phyloP scores from a whole-genome alignment of 2,797 vertebrate genomes.

The Peromyscus eremicus region DNA sequence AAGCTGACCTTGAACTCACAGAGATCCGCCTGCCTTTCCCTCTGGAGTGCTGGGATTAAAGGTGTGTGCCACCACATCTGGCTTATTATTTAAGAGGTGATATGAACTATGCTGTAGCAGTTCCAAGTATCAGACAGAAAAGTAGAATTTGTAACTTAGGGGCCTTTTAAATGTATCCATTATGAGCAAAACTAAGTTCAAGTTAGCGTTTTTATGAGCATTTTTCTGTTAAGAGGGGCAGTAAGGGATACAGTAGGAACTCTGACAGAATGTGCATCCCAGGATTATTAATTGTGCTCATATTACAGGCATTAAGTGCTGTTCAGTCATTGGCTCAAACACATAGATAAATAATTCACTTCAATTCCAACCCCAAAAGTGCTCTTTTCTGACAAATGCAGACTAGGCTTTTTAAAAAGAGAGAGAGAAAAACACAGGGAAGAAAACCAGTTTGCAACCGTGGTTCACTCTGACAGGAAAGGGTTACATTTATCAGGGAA shows the following conservation, averaged over 20 bases:
- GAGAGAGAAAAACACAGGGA: background rate
- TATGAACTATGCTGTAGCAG: background rate
- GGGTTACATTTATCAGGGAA: background rate
- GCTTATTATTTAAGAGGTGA: background rate
- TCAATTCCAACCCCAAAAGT: background rate
- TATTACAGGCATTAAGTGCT: background rate
- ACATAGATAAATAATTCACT: background rate
- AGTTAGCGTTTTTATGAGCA: background rate
- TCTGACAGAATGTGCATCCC: background rate
- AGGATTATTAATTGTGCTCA: background rate
- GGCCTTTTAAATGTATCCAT: conserved; percentile 30
- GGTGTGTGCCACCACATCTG: background rate
- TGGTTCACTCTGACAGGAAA: background rate
- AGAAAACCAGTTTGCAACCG: background rate
- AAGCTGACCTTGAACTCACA: background rate
- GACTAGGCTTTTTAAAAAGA: background rate
- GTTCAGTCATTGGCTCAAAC: background rate
- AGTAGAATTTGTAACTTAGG: background rate
- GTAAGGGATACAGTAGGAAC: background rate
- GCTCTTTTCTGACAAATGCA: conserved; percentile 35
- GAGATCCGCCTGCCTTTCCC: background rate
- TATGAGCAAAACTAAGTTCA: conserved; percentile 47
- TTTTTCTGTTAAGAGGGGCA: background rate
- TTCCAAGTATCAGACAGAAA: background rate
- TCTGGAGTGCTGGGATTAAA: background rate